Base-by-base conservation (phyloP, 2,888 invertebrate species). In the Fragum sueziense region DNA sequence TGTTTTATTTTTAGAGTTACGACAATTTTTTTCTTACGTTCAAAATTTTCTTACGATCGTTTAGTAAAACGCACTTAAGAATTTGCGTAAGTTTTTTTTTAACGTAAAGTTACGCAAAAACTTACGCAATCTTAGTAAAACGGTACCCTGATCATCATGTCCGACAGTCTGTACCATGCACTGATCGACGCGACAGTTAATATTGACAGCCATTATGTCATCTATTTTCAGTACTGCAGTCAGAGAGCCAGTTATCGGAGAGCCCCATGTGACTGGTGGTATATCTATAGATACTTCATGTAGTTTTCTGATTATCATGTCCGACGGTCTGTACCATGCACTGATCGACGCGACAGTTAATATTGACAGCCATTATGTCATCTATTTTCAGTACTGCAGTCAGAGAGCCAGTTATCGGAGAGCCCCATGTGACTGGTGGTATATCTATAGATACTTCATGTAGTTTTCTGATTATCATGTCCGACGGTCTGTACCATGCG, bases 91-190 rank as follows among this genome's bases (percentile, higher is more conserved):
- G n/a, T n/a, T n/a, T n/a, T n/a, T n/a, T n/a, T n/a, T n/a, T n/a
- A n/a, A n/a, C n/a, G n/a, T n/a, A n/a, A n/a, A n/a, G n/a, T n/a
- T n/a, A n/a, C n/a, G n/a, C n/a, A n/a, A n/a, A n/a, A n/a, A n/a
- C n/a, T n/a, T n/a, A n/a, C n/a, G n/a, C n/a, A n/a, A n/a, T n/a
- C n/a, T n/a, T n/a, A n/a, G n/a, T n/a, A n/a, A n/a, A n/a, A n/a
- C n/a, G n/a, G 95, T 90, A 98, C 97, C 93, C 94, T 98, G 17
- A 94, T 98, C 2, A 94, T 98, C 29, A 96, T 97, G 95, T 97
- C 97, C 7, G 95, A 96, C 67, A 97, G 97, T 0, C 94, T 98
- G 0, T 97, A 97, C 92, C 96, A 96, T 93, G 96, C 97, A 1
- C 94, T 97, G 59, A 96, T 97, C 93, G 97, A 97, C 93, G 95